These are phyloP conservation scores for Corythornis vintsioides DNA, from an alignment of 2,113 vertebrate genomes.

Conservation along the genomic window DNA sequence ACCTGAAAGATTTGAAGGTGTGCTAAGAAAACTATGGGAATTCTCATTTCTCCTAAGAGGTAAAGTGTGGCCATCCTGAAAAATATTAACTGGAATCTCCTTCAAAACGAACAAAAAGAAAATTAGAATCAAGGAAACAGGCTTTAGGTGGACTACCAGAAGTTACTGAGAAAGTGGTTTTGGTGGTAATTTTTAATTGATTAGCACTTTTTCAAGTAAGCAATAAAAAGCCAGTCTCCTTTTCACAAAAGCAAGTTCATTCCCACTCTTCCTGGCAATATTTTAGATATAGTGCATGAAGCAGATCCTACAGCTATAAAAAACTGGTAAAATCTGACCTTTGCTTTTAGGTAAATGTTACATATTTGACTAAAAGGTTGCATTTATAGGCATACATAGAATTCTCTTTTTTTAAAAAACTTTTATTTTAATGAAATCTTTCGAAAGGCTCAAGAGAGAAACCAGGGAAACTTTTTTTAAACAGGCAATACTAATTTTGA, in stretches of 20 bases:
- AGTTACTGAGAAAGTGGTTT: not conserved
- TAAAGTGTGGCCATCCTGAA: not conserved
- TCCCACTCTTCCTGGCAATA: not conserved
- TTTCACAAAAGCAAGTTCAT: not conserved
- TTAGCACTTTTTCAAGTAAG: not conserved
- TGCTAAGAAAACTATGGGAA: not conserved
- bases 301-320: constrained; percentile 4
- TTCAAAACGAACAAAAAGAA: not conserved
- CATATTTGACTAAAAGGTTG: constrained; percentile 37
- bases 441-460: not conserved
- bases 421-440: not conserved
- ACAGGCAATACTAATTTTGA: constrained; percentile 60
- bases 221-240: not conserved
- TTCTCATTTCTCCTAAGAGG: not conserved
- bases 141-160: not conserved
- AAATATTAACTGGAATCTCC: not conserved
- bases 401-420: not conserved
- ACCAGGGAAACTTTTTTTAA: constrained; percentile 38
- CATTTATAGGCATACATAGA: not conserved
- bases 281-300: not conserved
- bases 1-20: not conserved
- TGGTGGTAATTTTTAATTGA: not conserved
- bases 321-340: constrained; percentile 41
- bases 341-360: constrained; percentile 52
- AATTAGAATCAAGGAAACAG: not conserved